Base-by-base conservation (phyloP, 2,888 invertebrate genomes). In the Drosophila paracracens region DNA sequence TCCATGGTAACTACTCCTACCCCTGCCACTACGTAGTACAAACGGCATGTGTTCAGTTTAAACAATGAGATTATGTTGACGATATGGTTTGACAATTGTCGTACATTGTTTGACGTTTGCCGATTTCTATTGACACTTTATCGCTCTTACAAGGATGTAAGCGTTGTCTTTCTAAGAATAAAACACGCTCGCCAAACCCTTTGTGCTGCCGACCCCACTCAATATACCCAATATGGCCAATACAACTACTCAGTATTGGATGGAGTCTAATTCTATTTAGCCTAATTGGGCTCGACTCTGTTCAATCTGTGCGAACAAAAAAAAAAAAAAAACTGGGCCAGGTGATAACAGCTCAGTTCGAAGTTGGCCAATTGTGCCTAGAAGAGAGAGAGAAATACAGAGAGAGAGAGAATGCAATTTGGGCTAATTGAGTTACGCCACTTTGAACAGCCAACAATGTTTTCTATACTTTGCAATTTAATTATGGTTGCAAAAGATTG, bases 21-120 rank as follows among this genome's bases (percentile, higher is more conserved):
- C 8, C 56, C 58, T 61, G 25, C 27, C 25, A 33, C 18, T 56
- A 38, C 38, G 3, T 27, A 36, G 27, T 54, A 36, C n/a, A 27
- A 27, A 46, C 38, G 5, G 1, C 50, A 11, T 27, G 29, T 63
- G 62, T 33, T 43, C 81, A 78, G 81, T 72, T 85, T 89, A 89
- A 85, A 85, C 85, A 85, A 88, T 89, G 78, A 87, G 85, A 85
- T 85, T 85, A 85, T 85, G 87, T 91, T 79, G 85, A 79, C 87
- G 91, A 89, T 90, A 82, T 82, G 86, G 81, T 86, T 83, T 85
- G 86, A 88, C 88, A 91, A 91, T 90, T 91, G 84, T 88, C 86
- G 87, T 70, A 88, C 88, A 90, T 89, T 90, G 91, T 88, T 90
- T 90, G 88, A 91, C 86, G 81, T 90, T 84, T 89, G 88, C 83